These are phyloP conservation scores for Epicauta chinensis DNA, from an alignment of 1,140 invertebrate species.

Conservation along the genomic window DNA sequence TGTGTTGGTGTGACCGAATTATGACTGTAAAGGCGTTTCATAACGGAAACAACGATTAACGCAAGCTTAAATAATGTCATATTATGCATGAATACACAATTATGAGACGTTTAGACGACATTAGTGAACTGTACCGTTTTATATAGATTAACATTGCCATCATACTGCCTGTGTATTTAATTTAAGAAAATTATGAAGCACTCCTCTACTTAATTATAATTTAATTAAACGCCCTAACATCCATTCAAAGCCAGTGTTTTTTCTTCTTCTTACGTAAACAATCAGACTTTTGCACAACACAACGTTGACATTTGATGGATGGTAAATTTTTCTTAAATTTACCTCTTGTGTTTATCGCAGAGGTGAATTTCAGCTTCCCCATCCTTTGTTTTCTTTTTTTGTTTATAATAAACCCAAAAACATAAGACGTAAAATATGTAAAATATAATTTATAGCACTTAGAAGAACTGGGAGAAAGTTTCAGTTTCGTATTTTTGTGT, in stretches of 20 bases:
- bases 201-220: constrained; percentile 15
- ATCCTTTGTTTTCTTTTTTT: too few species aligned
- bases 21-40: constrained; percentile 24
- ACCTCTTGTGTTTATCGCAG: too few species aligned
- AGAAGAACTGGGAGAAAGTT: neutral
- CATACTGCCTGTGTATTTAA: constrained; percentile 1
- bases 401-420: too few species aligned
- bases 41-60: constrained; percentile 26
- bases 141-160: constrained; percentile 22
- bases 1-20: too few species aligned
- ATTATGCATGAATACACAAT: constrained; percentile 31
- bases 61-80: constrained; percentile 31
- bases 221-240: too few species aligned
- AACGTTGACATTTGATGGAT: too few species aligned
- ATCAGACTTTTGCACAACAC: too few species aligned
- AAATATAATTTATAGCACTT: constrained; percentile 1
- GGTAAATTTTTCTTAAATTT: too few species aligned
- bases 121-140: constrained; percentile 28
- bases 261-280: too few species aligned
- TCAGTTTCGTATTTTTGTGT: constrained; percentile 2
- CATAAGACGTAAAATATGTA: neutral
- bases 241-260: too few species aligned
- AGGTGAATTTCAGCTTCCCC: too few species aligned
- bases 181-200: constrained; percentile 14
- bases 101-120: constrained; percentile 28